Base-by-base conservation (phyloP, 2,888 invertebrate genomes). In the Osmoderma eremita region DNA sequence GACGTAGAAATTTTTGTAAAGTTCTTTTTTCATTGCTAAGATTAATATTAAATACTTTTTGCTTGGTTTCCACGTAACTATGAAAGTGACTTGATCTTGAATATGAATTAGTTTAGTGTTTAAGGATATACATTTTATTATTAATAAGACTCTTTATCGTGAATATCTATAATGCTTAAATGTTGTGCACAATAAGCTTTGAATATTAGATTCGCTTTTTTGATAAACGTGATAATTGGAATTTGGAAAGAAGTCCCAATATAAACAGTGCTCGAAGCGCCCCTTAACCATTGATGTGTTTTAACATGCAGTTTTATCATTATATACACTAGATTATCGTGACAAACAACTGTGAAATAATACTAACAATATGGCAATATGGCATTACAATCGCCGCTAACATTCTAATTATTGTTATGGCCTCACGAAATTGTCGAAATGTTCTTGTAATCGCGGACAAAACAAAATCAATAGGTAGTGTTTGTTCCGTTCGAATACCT, bases 391-490 rank as follows among this genome's bases (percentile, higher is more conserved):
- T 61, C 45, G 30, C 5, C 30, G 30, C 15, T 4, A n/a, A 45
- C 24, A 15, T 17, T 17, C 30, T 48, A 45, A 61, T 61, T 45
- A 30, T 36, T 45, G 58, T 24, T 41, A 48, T 45, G 45, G 30
- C 30, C 45, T 12, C 15, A 22, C 45, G 24, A 45, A 61, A 61
- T 36, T 48, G 58, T 36, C 36, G 58, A 45, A 45, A 17, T 45
- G 58, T 45, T 48, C 45, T 45, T 45, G 58, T 61, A 45, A 61
- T 61, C 45, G 36, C 30, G 18, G 45, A n/a, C 45, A 61, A 61
- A 61, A 61, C 45, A 61, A 61, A 61, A 45, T 61, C 58, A 61
- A 61, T 61, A 48, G 45, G 30, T 61, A 61, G 45, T 61, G 58
- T 30, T 61, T 48, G 48, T 61, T 45, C 45, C 45, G 45, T 24